Percentiles rank a stretch among this genome's conserved stretches.
phyloP scores from a whole-genome alignment of 2,797 vertebrate genomes.

The Delichon dasypus region DNA sequence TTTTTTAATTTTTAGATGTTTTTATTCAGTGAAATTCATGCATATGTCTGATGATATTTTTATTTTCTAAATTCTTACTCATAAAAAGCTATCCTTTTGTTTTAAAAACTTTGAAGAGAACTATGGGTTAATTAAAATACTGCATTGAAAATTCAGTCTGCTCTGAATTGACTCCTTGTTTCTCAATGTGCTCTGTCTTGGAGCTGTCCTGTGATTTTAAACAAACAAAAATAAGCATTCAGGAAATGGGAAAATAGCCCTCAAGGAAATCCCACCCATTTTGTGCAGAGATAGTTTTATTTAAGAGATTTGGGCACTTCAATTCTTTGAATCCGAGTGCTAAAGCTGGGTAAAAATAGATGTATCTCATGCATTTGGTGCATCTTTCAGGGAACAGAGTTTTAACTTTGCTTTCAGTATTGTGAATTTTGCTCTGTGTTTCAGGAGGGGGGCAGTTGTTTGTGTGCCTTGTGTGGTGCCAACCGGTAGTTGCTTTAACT shows the following conservation, averaged over 20 bases:
- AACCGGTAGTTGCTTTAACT: neutral
- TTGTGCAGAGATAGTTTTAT: neutral
- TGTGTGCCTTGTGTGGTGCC: accelerated
- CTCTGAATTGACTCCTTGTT: neutral
- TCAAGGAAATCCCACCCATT: neutral
- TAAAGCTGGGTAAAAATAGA: neutral
- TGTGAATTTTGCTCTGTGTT: neutral
- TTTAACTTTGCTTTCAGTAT: neutral
- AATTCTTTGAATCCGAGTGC: accelerated
- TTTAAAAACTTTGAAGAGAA: neutral
- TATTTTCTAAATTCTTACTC: neutral
- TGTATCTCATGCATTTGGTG: neutral
- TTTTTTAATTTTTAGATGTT: neutral
- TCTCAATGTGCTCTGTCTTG: neutral
- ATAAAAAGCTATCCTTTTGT: neutral
- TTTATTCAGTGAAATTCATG: neutral
- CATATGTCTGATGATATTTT: neutral
- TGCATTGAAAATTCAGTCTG: neutral
- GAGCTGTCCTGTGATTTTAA: neutral
- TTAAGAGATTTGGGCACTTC: neutral
- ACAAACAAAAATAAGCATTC: neutral
- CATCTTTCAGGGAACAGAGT: neutral
- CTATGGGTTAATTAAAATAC: neutral
- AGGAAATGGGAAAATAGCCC: neutral
- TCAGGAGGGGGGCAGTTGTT: neutral